Conservation (phyloP, 30 jellyfish, hydroid and myxozoan species). For the Hydractinia symbiolongicarpus region DNA sequence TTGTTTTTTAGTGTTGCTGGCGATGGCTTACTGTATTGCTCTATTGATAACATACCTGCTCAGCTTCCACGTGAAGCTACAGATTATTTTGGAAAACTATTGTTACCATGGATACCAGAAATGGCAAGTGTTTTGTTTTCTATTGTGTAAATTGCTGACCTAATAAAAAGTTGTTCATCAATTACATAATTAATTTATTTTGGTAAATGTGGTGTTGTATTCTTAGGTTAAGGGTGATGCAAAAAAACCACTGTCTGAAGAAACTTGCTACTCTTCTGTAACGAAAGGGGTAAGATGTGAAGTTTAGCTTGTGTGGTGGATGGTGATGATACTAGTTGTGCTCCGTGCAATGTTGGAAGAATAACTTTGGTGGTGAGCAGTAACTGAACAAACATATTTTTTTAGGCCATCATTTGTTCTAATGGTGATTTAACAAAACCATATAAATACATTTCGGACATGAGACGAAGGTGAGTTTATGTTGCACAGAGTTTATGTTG, state of each 20-base stretch:
- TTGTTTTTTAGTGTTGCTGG: constrained; percentile 69
- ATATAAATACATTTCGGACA: constrained; percentile 50
- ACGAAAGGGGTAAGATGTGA: constrained; percentile 50
- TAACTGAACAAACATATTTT: not conserved
- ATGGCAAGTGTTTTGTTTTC: constrained; percentile 43
- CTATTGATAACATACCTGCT: constrained; percentile 90
- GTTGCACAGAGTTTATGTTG: not conserved
- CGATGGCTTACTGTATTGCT: constrained; percentile 78
- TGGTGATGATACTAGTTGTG: too few relatives aligned
- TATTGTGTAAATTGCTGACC: not conserved
- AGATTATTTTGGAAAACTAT: constrained; percentile 75
- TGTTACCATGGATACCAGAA: constrained; percentile 93
- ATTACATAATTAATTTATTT: not conserved
- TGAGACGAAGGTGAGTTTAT: constrained; percentile 49
- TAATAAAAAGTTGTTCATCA: not conserved
- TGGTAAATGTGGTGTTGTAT: not conserved
- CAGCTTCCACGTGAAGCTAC: constrained; percentile 94
- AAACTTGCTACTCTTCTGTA: constrained; percentile 35
- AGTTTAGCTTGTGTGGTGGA: not conserved
- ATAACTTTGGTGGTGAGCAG: too few relatives aligned
- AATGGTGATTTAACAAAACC: constrained; percentile 67
- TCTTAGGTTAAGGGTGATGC: constrained; percentile 69
- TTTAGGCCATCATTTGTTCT: constrained; percentile 76
- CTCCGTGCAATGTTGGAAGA: too few relatives aligned
- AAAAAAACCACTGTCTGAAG: constrained; percentile 40